Conservation (phyloP, 2,797 vertebrate genomes). For the Numenius phaeopus region DNA sequence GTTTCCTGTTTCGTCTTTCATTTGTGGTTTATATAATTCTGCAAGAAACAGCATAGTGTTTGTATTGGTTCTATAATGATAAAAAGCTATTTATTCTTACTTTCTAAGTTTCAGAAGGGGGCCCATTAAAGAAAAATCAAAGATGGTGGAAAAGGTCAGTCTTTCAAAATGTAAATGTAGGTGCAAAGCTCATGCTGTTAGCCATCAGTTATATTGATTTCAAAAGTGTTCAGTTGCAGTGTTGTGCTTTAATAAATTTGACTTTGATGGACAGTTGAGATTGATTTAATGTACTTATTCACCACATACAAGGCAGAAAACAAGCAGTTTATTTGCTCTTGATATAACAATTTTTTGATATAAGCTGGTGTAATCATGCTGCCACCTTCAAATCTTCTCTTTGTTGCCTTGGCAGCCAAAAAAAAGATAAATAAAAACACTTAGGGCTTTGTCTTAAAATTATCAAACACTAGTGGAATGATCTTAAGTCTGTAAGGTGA, state of each 20-base stretch:
- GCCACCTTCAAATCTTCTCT: background rate
- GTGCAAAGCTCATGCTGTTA: constrained; percentile 8
- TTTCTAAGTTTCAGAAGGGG: background rate
- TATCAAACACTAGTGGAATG: background rate
- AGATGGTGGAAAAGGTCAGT: constrained; percentile 47
- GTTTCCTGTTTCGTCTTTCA: background rate
- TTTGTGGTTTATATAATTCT: background rate
- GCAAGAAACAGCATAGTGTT: background rate
- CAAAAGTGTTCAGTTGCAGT: background rate
- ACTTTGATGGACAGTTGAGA: constrained; percentile 56
- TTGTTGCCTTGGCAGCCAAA: background rate
- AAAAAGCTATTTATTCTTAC: background rate
- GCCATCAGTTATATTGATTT: constrained; percentile 41
- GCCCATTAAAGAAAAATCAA: constrained; percentile 47
- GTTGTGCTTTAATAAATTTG: constrained; percentile 37
- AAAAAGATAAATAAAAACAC: background rate
- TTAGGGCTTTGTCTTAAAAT: background rate
- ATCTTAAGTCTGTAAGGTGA: background rate
- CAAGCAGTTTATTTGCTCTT: constrained; percentile 32
- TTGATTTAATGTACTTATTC: constrained; percentile 50
- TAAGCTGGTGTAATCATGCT: background rate
- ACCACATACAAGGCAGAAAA: background rate
- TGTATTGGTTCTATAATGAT: background rate
- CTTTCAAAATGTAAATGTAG: constrained; percentile 47
- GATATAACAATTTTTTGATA: background rate